Conservation (phyloP, 2,888 invertebrate genomes). For the Archips crataeganus region DNA sequence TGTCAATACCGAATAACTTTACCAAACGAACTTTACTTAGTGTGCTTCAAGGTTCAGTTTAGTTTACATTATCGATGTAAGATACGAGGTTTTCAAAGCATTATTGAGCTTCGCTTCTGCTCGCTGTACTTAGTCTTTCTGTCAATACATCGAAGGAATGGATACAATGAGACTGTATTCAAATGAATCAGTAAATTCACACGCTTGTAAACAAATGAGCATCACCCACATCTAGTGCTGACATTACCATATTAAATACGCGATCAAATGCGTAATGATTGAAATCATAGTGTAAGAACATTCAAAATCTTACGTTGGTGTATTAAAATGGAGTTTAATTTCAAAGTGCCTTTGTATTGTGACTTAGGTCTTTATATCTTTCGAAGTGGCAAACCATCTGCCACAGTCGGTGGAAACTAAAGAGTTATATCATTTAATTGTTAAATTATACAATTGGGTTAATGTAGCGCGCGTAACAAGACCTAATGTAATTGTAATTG, state of each 20-base stretch:
- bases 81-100: no score
- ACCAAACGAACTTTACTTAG: not conserved
- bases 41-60: no score
- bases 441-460: constrained; percentile 38
- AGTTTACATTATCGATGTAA: no score
- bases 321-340: not conserved
- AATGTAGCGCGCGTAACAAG: constrained; percentile 24
- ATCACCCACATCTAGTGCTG: constrained; percentile 22
- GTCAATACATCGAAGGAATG: not conserved
- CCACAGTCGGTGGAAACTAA: constrained; percentile 10
- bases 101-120: no score
- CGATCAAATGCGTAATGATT: not conserved
- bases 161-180: not conserved
- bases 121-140: not conserved
- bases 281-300: not conserved
- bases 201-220: constrained; percentile 39
- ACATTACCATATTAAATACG: not conserved
- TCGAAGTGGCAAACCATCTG: not conserved
- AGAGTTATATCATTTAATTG: constrained; percentile 36
- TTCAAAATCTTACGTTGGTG: not conserved
- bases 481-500: constrained; percentile 34
- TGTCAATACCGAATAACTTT: not conserved
- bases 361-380: not conserved
- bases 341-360: not conserved
- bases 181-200: constrained; percentile 14